A percentile compares a stretch with the other conserved stretches of the same genome.
Conservation (phyloP, 2,113 vertebrate species). For the Microcebus tavaratra region DNA sequence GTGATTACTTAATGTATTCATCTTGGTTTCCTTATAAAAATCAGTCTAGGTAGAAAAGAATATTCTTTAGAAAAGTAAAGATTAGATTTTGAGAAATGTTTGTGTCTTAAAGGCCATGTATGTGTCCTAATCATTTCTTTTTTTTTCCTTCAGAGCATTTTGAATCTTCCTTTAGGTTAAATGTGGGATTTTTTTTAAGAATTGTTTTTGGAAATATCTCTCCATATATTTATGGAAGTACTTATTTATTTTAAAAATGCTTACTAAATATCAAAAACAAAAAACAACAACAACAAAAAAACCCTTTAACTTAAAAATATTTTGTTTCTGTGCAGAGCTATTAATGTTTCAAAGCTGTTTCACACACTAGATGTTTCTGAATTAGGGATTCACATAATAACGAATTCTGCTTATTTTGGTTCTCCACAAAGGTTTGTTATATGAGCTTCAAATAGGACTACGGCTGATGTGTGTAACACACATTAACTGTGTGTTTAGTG, state of each 20-base stretch:
- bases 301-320: neutral
- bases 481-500: slow-evolving; percentile 83
- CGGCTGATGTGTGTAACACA: slow-evolving; percentile 38
- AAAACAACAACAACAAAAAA: neutral
- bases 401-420: slow-evolving; percentile 71
- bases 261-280: slow-evolving; percentile 30
- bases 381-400: slow-evolving; percentile 61
- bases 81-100: neutral
- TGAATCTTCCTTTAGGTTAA: slow-evolving; percentile 4
- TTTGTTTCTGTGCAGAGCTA: slow-evolving; percentile 39
- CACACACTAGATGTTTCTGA: slow-evolving; percentile 66
- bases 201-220: slow-evolving; percentile 72
- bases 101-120: neutral
- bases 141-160: neutral
- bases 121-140: neutral
- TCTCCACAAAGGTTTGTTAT: slow-evolving; percentile 69
- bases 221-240: slow-evolving; percentile 67
- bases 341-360: slow-evolving; percentile 68
- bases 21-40: neutral
- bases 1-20: neutral
- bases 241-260: slow-evolving; percentile 62
- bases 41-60: neutral
- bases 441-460: slow-evolving; percentile 77
- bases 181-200: slow-evolving; percentile 71
- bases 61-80: neutral